A percentile compares a stretch with the other conserved stretches of the same genome.
phyloP scores from a whole-genome alignment of 2,797 vertebrate genomes.

The Rhabdomys pumilio region DNA sequence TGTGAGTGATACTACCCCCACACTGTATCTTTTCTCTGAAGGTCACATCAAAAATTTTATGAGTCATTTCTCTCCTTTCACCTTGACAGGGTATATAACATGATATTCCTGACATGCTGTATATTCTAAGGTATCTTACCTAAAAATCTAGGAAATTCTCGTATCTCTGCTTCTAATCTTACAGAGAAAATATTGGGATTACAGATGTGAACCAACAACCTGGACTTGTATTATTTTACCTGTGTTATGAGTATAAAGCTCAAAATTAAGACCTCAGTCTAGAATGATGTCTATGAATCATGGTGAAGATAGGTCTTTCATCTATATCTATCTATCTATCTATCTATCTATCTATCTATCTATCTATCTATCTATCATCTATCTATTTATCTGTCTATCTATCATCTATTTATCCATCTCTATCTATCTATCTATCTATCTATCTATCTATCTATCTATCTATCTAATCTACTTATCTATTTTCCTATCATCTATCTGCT shows the following conservation, averaged over 20 bases:
- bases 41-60: background rate
- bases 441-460: no score
- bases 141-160: background rate
- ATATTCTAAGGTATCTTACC: background rate
- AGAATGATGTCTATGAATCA: background rate
- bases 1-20: background rate
- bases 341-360: no score
- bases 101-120: background rate
- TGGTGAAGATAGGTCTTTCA: background rate
- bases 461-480: no score
- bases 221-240: background rate
- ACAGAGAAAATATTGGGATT: background rate
- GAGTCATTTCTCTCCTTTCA: background rate
- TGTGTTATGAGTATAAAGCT: background rate
- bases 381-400: no score
- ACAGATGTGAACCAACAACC: background rate
- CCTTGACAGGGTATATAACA: background rate
- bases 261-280: background rate
- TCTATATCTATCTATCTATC: no score
- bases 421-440: no score
- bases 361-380: no score
- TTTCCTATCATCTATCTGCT: no score
- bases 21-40: background rate
- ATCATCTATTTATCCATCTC: no score
- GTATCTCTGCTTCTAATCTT: background rate